Base-by-base conservation (phyloP, 2,888 invertebrate genomes). In the Cosmorhoe ocellata region DNA sequence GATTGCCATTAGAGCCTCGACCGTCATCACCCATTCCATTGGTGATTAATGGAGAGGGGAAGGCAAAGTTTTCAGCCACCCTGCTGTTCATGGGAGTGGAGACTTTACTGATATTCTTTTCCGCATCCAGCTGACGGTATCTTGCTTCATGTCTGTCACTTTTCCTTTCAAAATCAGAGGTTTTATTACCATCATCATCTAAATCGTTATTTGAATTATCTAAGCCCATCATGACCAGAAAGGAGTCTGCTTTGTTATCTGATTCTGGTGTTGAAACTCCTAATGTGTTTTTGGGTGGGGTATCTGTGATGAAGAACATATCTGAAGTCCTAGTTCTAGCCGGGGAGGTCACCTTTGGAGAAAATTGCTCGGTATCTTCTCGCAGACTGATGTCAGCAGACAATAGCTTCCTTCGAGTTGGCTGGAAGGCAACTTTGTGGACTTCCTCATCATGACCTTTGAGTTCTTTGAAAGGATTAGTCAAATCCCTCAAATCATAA, bases 401-500 rank as follows among this genome's bases (percentile, higher is more conserved):
- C 4, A 74, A 45, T 6, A 68, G 49, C 60, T 81, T 90, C 56
- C 74, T 82, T 51, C 75, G 74, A 4, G 64, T 37, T 3, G 87
- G 85, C 66, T 92, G 91, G 61, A 91, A 92, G 10, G 83, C 68
- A 12, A 92, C 79, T 60, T 78, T 87, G 7, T 74, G 79, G 0
- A 92, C 82, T 55, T 90, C 81, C 56, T 85, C 84, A 13, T 87
- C 87, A 58, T 92, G 92, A 0, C 90, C 91, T 60, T 83, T 79
- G 24, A 92, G 76, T 9, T 88, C 69, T 65, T 85, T 81, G 9
- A 86, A 69, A 0, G 92, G 90, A 49, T 74, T 78, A 24, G 81
- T 79, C 33, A 92, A 71, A 61, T 91, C 91, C 63, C 92, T 82
- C 9, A 91, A 79, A 71, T 93, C 92, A 74, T 92, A 92, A 3